Percentiles rank a stretch among this genome's conserved stretches.
Conservation (phyloP, 2,113 vertebrate genomes). For the Vombatus ursinus region DNA sequence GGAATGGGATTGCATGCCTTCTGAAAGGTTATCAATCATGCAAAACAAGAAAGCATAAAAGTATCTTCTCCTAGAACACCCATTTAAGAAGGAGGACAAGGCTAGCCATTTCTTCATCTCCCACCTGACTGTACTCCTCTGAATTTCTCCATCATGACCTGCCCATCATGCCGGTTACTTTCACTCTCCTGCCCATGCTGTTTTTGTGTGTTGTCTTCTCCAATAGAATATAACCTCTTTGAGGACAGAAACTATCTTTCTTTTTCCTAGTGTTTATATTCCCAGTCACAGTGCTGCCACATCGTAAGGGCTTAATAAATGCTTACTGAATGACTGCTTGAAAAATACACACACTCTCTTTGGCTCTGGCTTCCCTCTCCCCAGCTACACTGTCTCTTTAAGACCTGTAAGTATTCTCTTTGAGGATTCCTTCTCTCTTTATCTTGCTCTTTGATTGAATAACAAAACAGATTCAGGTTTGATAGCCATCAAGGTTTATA, state of each 20-base stretch:
- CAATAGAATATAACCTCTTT: not conserved
- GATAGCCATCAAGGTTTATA: not conserved
- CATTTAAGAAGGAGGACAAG: not conserved
- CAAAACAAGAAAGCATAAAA: not conserved
- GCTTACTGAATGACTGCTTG: not conserved
- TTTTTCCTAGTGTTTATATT: not conserved
- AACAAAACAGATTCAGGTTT: no score
- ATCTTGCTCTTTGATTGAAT: not conserved
- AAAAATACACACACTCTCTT: not conserved
- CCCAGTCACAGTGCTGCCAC: not conserved
- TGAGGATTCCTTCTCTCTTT: not conserved
- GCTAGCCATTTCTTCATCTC: not conserved
- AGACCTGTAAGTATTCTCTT: not conserved
- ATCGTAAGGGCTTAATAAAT: not conserved
- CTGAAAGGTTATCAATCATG: not conserved
- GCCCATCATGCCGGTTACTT: not conserved
- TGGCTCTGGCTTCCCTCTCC: not conserved
- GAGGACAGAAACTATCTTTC: not conserved
- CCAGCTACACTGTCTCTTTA: not conserved
- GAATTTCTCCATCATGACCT: not conserved
- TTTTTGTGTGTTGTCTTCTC: not conserved
- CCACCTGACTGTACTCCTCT: not conserved
- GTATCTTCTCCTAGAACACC: not conserved
- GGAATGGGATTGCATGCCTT: not conserved
- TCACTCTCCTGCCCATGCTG: not conserved